Conservation (phyloP, 2,888 invertebrate genomes). For the Trichopria drosophilae region DNA sequence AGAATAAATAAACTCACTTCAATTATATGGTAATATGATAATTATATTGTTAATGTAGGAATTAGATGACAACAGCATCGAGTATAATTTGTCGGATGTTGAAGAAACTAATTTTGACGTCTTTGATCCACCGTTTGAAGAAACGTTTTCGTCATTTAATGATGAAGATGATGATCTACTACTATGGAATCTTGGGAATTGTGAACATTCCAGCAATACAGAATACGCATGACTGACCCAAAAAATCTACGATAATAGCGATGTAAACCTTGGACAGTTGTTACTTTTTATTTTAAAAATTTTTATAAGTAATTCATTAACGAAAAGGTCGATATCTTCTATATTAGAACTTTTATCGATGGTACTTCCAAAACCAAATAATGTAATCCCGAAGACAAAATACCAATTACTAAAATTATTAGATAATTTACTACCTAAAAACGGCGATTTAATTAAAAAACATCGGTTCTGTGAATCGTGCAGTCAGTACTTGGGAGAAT, state of each 20-base stretch:
- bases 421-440: constrained; percentile 9
- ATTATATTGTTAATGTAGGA: too few relatives aligned
- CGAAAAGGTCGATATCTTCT: constrained; percentile 8
- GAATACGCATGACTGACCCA: constrained; percentile 5
- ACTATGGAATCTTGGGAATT: too few relatives aligned
- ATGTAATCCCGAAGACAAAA: constrained; percentile 16
- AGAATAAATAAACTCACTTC: too few relatives aligned
- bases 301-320: constrained; percentile 7
- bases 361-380: constrained; percentile 24
- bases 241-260: neutral
- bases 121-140: too few relatives aligned
- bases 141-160: too few relatives aligned
- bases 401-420: constrained; percentile 19
- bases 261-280: constrained; percentile 2
- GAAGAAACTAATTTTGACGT: too few relatives aligned
- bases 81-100: too few relatives aligned
- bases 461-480: constrained; percentile 26
- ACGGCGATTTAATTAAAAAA: constrained; percentile 8
- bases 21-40: too few relatives aligned
- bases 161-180: too few relatives aligned
- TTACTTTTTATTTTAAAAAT: constrained; percentile 3
- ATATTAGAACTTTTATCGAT: constrained; percentile 6
- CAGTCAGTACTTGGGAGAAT: constrained; percentile 7
- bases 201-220: too few relatives aligned
- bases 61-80: too few relatives aligned